Evolutionary conservation across 2,888 invertebrate genomes (phyloP).

Genomic region (Stenchaetothrips biformis): DNA sequence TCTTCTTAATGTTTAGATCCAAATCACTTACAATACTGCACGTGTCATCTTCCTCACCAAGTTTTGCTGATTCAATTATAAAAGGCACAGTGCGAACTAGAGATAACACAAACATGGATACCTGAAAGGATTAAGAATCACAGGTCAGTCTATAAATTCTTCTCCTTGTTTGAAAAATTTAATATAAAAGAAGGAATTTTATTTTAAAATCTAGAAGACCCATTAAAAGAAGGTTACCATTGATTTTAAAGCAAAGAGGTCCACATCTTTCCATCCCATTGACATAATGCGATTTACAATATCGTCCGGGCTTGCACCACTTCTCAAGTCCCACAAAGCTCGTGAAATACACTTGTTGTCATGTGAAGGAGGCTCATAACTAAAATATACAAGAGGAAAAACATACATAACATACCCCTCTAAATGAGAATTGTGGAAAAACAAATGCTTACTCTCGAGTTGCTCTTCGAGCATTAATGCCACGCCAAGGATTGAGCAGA

Average conservation of each 20-base stretch:
- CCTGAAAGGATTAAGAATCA: not conserved
- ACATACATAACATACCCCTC: not conserved
- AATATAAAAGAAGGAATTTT: not conserved
- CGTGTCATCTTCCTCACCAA: not conserved
- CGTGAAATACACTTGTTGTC: not conserved
- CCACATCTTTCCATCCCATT: not conserved
- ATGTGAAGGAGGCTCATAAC: not conserved
- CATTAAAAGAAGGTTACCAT: not conserved
- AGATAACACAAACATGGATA: not conserved
- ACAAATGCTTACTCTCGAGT: not conserved
- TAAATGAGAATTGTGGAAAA: not conserved
- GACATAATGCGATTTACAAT: not conserved
- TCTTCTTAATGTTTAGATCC: not conserved
- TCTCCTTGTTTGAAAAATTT: not conserved
- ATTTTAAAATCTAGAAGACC: not conserved
- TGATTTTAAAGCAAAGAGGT: not conserved
- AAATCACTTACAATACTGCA: not conserved
- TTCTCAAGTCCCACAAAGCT: not conserved
- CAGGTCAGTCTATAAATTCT: no score
- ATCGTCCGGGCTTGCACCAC: not conserved
- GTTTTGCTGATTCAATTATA: not conserved
- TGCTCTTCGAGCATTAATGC: not conserved
- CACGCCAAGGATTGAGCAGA: conserved; percentile 7
- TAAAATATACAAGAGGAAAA: not conserved
- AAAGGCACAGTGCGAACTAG: not conserved